Evolutionary conservation across 1,140 invertebrate genomes (phyloP).

Genomic region (Drosophila suzukii): DNA sequence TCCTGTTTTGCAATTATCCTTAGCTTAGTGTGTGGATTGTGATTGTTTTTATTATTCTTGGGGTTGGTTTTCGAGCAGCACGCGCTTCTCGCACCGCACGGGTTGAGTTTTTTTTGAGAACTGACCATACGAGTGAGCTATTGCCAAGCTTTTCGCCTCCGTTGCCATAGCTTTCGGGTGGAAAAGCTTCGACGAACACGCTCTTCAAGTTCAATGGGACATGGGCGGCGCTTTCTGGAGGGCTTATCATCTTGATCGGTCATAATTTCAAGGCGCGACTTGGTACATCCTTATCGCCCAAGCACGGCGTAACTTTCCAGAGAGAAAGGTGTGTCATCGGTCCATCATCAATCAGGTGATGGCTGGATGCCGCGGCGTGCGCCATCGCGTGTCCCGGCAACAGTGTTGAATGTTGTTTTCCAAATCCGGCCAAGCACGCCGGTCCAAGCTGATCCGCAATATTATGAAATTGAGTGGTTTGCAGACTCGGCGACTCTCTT

Average conservation of each 20-base stretch:
- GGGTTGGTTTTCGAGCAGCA: constrained; percentile 50
- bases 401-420: constrained; percentile 27
- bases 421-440: constrained; percentile 26
- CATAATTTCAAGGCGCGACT: constrained; percentile 36
- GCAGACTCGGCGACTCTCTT: constrained; percentile 7
- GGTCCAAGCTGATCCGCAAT: constrained; percentile 23
- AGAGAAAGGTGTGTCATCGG: constrained; percentile 44
- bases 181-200: constrained; percentile 37
- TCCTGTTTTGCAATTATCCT: constrained; percentile 50
- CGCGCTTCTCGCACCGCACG: constrained; percentile 55
- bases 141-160: constrained; percentile 59
- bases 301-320: constrained; percentile 57
- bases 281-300: constrained; percentile 40
- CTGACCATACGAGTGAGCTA: constrained; percentile 33
- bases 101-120: constrained; percentile 70
- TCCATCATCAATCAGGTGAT: constrained; percentile 50
- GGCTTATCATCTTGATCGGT: constrained; percentile 52
- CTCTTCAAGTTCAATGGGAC: constrained; percentile 37
- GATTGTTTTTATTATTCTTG: constrained; percentile 40
- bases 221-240: constrained; percentile 11
- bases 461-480: constrained; percentile 17
- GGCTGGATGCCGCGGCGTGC: constrained; percentile 36
- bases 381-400: constrained; percentile 46
- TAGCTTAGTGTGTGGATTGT: constrained; percentile 24
- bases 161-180: constrained; percentile 16